Evolutionary conservation across 2,797 vertebrate species (phyloP).

Genomic region (Semaprochilodus insignis): DNA sequence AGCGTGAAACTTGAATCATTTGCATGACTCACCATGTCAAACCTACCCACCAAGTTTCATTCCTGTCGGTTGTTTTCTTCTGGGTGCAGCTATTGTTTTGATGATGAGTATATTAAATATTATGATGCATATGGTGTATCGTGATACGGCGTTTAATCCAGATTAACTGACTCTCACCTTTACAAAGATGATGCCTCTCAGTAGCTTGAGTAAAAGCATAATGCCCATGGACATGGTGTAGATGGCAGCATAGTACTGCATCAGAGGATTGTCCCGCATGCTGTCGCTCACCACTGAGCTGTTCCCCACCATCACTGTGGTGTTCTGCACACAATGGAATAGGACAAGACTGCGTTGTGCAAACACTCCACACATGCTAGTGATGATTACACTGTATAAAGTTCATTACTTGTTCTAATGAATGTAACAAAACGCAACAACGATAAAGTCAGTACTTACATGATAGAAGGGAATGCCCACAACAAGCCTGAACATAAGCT

Average conservation of each 20-base stretch:
- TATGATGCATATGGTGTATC: no score
- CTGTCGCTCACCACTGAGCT: constrained; percentile 81
- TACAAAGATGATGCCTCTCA: constrained; percentile 89
- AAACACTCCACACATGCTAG: not conserved
- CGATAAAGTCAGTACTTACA: not conserved
- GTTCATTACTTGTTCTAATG: not conserved
- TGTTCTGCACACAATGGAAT: constrained; percentile 78
- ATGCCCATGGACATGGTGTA: constrained; percentile 91
- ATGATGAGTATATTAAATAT: no score
- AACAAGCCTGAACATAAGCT: no score
- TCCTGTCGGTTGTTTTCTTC: no score
- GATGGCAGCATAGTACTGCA: constrained; percentile 88
- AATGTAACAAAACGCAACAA: not conserved
- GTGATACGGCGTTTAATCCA: not conserved
- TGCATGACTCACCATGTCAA: no score
- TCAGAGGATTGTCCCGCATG: constrained; percentile 90
- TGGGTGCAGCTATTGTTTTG: no score
- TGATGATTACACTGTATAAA: not conserved
- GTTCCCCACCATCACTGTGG: constrained; percentile 80
- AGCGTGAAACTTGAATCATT: no score
- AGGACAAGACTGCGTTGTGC: not conserved
- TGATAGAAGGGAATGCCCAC: constrained; percentile 1
- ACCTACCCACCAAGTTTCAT: no score
- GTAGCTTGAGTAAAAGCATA: constrained; percentile 88
- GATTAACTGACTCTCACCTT: constrained; percentile 79